Conservation (phyloP, 1,140 invertebrate species). For the Neodiprion pinetum region DNA sequence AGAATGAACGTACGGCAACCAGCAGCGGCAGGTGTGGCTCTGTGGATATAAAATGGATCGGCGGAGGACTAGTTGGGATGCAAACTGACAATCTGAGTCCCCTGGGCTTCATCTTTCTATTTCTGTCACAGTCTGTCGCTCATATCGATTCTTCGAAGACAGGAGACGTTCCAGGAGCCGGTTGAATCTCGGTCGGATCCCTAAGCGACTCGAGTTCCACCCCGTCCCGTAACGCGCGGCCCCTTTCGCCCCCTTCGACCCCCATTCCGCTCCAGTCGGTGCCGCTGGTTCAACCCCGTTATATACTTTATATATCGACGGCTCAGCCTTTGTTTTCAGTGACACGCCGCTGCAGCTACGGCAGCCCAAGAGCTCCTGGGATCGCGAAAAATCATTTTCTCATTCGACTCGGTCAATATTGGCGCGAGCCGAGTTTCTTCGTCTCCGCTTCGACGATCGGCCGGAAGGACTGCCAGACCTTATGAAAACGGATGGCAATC, state of each 20-base stretch:
- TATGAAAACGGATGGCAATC: slow-evolving; percentile 10
- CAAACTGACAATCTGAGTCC: slow-evolving; percentile 23
- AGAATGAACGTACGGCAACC: background rate
- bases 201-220: background rate
- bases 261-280: slow-evolving; percentile 2
- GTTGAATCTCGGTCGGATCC: slow-evolving; percentile 6
- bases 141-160: slow-evolving; percentile 29
- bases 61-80: slow-evolving; percentile 31
- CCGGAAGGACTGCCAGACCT: background rate
- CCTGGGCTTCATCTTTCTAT: slow-evolving; percentile 17
- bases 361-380: background rate
- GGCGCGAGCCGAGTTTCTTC: background rate
- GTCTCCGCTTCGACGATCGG: background rate
- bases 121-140: slow-evolving; percentile 22
- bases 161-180: slow-evolving; percentile 12
- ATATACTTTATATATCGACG: slow-evolving; percentile 13
- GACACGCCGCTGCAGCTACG: slow-evolving; percentile 19
- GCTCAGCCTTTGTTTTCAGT: slow-evolving; percentile 14
- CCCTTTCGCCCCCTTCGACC: background rate
- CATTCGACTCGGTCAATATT: slow-evolving; percentile 11
- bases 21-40: slow-evolving; percentile 17
- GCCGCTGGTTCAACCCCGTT: slow-evolving; percentile 11
- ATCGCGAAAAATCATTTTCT: slow-evolving; percentile 19
- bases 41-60: slow-evolving; percentile 6
- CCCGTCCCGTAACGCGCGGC: background rate